Evolutionary conservation across 2,113 vertebrate genomes (phyloP).

Genomic region (Colinus virginianus): DNA sequence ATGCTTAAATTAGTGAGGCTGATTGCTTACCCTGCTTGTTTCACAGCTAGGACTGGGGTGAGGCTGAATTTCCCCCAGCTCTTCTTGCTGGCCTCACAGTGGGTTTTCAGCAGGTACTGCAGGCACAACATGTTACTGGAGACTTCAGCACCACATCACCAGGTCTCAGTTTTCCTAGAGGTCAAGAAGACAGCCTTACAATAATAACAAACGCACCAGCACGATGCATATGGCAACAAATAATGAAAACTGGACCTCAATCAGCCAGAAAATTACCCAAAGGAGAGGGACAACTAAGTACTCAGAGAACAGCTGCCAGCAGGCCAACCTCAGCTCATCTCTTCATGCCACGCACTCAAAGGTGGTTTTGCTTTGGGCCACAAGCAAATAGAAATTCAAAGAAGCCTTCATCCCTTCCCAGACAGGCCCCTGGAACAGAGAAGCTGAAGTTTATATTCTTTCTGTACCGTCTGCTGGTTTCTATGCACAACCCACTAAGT

Average conservation of each 20-base stretch:
- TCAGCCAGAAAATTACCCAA: background rate
- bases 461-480: background rate
- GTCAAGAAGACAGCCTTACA: background rate
- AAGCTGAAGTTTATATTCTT: background rate
- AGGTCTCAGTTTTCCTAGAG: background rate
- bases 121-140: background rate
- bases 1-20: background rate
- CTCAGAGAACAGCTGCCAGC: background rate
- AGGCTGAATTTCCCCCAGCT: background rate
- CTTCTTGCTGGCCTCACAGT: background rate
- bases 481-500: fast-evolving
- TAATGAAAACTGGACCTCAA: background rate
- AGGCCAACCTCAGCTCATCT: background rate
- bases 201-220: background rate
- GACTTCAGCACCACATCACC: background rate
- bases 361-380: background rate
- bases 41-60: background rate
- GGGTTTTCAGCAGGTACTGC: background rate
- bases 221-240: background rate
- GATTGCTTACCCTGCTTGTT: background rate
- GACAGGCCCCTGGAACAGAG: background rate
- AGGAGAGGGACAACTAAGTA: background rate
- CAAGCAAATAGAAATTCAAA: background rate
- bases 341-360: background rate
- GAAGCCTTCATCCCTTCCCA: background rate